Conservation (phyloP, 2,797 vertebrate species). For the Nyctibius grandis region DNA sequence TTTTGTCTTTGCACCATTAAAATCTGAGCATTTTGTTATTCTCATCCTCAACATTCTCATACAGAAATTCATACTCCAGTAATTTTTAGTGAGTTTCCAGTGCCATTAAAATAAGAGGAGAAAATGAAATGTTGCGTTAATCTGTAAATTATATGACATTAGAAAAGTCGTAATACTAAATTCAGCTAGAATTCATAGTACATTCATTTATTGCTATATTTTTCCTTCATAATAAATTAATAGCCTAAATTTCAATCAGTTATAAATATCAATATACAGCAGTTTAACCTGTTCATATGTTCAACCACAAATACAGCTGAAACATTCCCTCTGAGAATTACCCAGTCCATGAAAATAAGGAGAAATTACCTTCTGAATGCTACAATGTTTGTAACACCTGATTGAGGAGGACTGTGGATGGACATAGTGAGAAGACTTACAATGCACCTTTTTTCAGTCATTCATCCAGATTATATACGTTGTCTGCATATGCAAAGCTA, state of each 20-base stretch:
- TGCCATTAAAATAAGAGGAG: background rate
- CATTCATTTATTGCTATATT: background rate
- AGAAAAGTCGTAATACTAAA: background rate
- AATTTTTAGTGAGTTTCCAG: background rate
- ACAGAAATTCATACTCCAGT: background rate
- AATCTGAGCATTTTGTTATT: background rate
- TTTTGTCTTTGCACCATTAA: background rate
- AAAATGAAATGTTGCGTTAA: background rate
- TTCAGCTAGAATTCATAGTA: background rate
- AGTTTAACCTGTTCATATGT: background rate
- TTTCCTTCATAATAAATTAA: conserved; percentile 22
- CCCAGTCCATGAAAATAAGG: background rate
- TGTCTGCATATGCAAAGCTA: background rate
- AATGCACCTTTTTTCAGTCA: background rate
- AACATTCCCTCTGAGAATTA: background rate
- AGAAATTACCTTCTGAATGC: background rate
- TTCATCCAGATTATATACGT: background rate
- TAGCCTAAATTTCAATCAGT: background rate
- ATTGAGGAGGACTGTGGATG: background rate
- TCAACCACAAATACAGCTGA: background rate
- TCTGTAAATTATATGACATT: background rate
- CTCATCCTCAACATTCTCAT: background rate
- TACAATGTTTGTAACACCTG: background rate
- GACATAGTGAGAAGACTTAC: background rate
- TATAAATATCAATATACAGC: background rate